These are phyloP conservation scores for Cotesia typhae DNA, from an alignment of 1,140 invertebrate species.

Conservation along the genomic window DNA sequence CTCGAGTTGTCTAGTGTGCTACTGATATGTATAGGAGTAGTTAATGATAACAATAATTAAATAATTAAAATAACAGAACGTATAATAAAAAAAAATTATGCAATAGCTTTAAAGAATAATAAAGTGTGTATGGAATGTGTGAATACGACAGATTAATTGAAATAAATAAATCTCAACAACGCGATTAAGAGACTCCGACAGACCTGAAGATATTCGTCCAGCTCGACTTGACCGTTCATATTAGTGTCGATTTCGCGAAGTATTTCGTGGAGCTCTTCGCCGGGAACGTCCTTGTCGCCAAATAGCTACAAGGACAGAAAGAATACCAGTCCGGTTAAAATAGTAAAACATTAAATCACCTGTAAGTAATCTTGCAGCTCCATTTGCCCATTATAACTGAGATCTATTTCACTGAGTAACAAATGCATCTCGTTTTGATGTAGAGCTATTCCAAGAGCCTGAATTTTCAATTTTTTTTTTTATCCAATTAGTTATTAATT, in stretches of 20 bases:
- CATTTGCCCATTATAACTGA: constrained; percentile 75
- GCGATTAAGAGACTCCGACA: constrained; percentile 46
- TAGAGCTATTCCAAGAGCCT: constrained; percentile 73
- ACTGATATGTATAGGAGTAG: neutral
- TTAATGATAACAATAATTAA: neutral
- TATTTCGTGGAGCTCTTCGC: constrained; percentile 97
- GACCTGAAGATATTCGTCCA: constrained; percentile 99
- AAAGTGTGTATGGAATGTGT: neutral
- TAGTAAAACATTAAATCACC: constrained; percentile 66
- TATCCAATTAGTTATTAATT: constrained; percentile 3
- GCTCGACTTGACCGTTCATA: constrained; percentile 98
- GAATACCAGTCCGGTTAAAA: constrained; percentile 50
- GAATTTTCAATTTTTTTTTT: constrained; percentile 40
- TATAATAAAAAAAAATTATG: neutral
- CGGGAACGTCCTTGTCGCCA: constrained; percentile 88
- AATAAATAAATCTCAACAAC: constrained; percentile 31
- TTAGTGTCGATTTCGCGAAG: constrained; percentile 98
- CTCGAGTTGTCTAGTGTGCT: constrained; percentile 2
- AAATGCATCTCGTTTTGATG: constrained; percentile 72
- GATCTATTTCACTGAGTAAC: constrained; percentile 75
- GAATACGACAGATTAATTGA: neutral
- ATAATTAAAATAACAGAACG: neutral
- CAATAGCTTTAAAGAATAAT: neutral
- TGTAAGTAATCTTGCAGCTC: constrained; percentile 78
- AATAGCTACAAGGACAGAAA: constrained; percentile 74